Conservation (phyloP, 2,113 vertebrate genomes). For the Lucifuga dentata region DNA sequence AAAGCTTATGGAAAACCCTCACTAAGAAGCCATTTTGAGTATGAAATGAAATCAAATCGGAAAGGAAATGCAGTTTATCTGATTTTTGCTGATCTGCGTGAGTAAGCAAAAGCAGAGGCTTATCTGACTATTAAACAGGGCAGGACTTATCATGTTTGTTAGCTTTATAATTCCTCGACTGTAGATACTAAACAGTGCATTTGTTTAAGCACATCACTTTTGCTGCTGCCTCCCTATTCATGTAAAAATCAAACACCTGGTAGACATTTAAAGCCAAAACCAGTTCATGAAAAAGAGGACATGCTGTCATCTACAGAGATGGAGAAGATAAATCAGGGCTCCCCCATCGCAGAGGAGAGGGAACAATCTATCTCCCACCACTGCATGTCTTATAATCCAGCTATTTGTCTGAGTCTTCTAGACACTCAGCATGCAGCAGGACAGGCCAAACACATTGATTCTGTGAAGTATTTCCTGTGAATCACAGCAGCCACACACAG, state of each 20-base stretch:
- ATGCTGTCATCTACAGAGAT: constrained; percentile 43
- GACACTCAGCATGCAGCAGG: constrained; percentile 64
- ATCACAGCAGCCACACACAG: constrained; percentile 57
- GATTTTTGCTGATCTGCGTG: constrained; percentile 44
- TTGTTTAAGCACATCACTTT: constrained; percentile 27
- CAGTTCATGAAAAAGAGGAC: constrained; percentile 32
- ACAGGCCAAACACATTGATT: constrained; percentile 75
- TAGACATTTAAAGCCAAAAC: constrained; percentile 38
- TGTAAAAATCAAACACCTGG: constrained; percentile 10
- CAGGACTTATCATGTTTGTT: constrained; percentile 57
- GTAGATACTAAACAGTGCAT: constrained; percentile 25
- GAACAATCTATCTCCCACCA: constrained; percentile 58
- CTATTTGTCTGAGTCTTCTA: constrained; percentile 69
- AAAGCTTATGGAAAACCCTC: constrained; percentile 48
- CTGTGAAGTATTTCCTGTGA: constrained; percentile 64
- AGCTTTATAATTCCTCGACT: constrained; percentile 51
- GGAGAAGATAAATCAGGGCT: constrained; percentile 50
- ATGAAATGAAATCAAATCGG: constrained; percentile 54
- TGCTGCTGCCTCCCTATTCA: constrained; percentile 2
- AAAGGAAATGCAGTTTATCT: constrained; percentile 42
- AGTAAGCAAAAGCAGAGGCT: constrained; percentile 54
- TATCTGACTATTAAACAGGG: constrained; percentile 52
- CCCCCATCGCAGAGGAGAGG: constrained; percentile 33
- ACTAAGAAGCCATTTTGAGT: constrained; percentile 33
- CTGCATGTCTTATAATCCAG: constrained; percentile 62